Percentiles rank a stretch among this genome's conserved stretches.
phyloP scores from a whole-genome alignment of 92 coral and sea anemone genomes.

The Hydrozoanthus gracilis region DNA sequence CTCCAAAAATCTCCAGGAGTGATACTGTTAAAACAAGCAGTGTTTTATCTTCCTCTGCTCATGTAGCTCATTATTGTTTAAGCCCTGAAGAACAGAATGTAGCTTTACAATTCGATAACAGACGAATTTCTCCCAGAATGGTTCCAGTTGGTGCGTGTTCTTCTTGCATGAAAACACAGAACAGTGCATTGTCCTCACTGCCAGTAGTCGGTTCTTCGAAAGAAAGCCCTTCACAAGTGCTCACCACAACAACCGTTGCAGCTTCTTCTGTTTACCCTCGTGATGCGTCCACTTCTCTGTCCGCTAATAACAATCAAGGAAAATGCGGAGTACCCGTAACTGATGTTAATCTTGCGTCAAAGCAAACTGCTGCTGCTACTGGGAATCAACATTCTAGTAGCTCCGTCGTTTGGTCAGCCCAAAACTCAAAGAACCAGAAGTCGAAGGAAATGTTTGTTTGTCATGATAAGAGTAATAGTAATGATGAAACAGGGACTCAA shows the following conservation, averaged over 20 bases:
- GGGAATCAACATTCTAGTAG: not conserved
- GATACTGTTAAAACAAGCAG: not conserved
- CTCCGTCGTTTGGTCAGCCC: not conserved
- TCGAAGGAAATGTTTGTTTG: not conserved
- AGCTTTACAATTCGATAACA: not conserved
- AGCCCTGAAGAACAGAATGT: not conserved
- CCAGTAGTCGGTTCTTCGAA: not conserved
- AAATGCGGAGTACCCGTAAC: not conserved
- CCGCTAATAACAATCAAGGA: not conserved
- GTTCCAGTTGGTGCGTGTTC: conserved; percentile 5
- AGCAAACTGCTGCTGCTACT: not conserved
- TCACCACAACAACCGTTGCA: conserved; percentile 2
- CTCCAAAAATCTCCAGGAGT: conserved; percentile 20
- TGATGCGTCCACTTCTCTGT: not conserved
- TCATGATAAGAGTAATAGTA: not conserved
- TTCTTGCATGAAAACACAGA: not conserved
- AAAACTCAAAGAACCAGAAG: not conserved
- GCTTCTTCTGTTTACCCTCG: not conserved
- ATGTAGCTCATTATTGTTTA: not conserved
- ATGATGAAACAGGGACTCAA: not conserved
- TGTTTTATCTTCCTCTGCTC: not conserved
- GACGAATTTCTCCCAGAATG: not conserved
- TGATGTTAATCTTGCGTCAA: not conserved
- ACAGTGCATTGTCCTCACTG: not conserved
- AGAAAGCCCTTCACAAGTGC: not conserved